phyloP scores from a whole-genome alignment of 2,888 invertebrate species.

The Heteromurus nitidus region DNA sequence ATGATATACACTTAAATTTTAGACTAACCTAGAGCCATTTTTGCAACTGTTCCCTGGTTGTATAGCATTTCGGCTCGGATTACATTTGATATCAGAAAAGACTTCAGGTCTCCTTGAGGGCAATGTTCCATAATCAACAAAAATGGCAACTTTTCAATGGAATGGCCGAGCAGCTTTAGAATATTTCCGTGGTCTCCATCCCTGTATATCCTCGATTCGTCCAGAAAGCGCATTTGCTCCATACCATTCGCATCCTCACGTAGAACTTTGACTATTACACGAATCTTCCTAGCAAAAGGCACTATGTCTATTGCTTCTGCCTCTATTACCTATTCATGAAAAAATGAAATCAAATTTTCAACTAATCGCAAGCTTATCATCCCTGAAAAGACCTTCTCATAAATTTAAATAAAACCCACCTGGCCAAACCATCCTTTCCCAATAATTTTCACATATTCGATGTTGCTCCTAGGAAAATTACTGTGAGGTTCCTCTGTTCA shows the following conservation, averaged over 20 bases:
- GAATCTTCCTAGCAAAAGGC: constrained; percentile 70
- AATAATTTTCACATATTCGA: constrained; percentile 88
- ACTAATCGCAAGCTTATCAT: neutral
- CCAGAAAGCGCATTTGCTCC: constrained; percentile 86
- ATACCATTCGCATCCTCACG: constrained; percentile 81
- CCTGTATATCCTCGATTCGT: constrained; percentile 84
- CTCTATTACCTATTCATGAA: constrained; percentile 72
- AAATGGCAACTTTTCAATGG: constrained; percentile 86
- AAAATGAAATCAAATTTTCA: constrained; percentile 4
- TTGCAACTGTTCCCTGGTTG: constrained; percentile 81
- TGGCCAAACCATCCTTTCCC: constrained; percentile 91
- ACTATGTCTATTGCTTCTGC: constrained; percentile 72
- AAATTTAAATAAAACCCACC: constrained; percentile 75
- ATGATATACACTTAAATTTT: neutral
- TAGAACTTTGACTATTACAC: constrained; percentile 68
- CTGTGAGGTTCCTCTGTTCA: constrained; percentile 77
- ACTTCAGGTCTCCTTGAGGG: constrained; percentile 82
- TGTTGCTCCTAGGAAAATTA: constrained; percentile 84
- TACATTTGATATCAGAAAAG: constrained; percentile 81
- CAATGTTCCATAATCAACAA: constrained; percentile 71
- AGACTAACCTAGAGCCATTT: constrained; percentile 81
- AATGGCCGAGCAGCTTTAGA: constrained; percentile 83
- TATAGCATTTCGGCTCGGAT: constrained; percentile 80
- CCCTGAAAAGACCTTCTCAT: neutral
- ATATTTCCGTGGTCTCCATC: constrained; percentile 85